Base-by-base conservation (phyloP, 2,113 vertebrate species). In the Polypterus bichir region DNA sequence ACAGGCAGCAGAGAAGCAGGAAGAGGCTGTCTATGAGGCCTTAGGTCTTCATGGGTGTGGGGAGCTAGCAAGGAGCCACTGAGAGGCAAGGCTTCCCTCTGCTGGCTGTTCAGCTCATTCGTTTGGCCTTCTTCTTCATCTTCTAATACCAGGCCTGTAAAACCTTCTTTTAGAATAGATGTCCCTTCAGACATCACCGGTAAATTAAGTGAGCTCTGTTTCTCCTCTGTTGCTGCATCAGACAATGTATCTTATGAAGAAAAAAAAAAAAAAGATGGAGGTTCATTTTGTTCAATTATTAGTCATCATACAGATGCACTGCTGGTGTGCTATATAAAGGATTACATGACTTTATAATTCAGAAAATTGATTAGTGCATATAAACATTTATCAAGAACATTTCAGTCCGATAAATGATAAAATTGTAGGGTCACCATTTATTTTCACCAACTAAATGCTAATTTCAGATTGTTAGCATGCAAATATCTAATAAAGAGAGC, bases 1-100 rank as follows among this genome's bases (percentile, higher is more conserved):
- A 73, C 70, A 3, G 73, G 62, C 7, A 70, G 72, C 48, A 71
- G 75, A 66, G 62, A 76, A 65, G 62, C 67, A 5, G 66, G 66
- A 58, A 64, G 66, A 62, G 75, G 65, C 71, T 68, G 61, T 70
- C 63, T 4, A 64, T 76, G 5, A 70, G 71, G 75, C 71, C 77
- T 3, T 64, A 58, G 71, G 81, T 61, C 27, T 27, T 27, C 27
- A 27, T 27, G 27, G 27, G 53, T 48, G 46, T 5, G 5, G 48
- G 59, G 49, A 7, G 44, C 49, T 10, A 6, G 45, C 8, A 48
- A 5, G 46, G 59, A 54, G 44, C 11, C 9, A 8, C 6, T 7
- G 6, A 4, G 6, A 44, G 3, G 3, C 47, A 44, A 8, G 9
- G 0, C 52, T 54, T 9, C 64, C 53, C 11, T 44, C 59, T 60